Percentiles rank a stretch among this genome's conserved stretches.
These are phyloP conservation scores for Brachionus koreanus DNA, from an alignment of 1,140 invertebrate genomes.

Conservation along the genomic window DNA sequence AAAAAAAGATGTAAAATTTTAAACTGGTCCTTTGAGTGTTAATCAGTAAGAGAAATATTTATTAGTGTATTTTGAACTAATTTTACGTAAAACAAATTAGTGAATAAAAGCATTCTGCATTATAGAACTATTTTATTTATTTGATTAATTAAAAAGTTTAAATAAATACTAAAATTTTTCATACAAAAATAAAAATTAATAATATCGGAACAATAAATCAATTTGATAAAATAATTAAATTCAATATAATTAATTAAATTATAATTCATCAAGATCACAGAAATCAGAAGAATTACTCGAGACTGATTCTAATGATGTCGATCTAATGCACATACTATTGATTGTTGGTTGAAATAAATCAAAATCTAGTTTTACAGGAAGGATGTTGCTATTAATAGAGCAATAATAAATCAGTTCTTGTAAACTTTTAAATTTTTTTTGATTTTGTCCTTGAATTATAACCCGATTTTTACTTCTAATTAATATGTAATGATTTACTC, in stretches of 20 bases:
- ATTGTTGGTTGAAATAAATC: neutral
- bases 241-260: neutral
- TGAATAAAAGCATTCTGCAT: too few species aligned
- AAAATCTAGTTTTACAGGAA: constrained; percentile 17
- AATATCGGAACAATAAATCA: too few species aligned
- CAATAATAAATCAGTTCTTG: neutral
- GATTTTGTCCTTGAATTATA: neutral
- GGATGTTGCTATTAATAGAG: neutral
- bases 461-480: neutral
- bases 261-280: neutral
- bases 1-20: too few species aligned
- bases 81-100: too few species aligned
- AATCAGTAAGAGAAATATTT: too few species aligned
- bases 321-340: neutral
- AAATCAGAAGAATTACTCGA: neutral
- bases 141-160: too few species aligned
- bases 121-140: too few species aligned
- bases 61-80: too few species aligned
- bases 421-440: constrained; percentile 5
- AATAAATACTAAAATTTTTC: too few species aligned
- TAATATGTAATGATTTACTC: constrained; percentile 14
- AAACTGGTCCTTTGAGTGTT: too few species aligned
- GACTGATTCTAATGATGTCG: neutral
- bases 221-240: neutral
- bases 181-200: too few species aligned